Conservation (phyloP, 2,888 invertebrate genomes). For the Pterostichus madidus region DNA sequence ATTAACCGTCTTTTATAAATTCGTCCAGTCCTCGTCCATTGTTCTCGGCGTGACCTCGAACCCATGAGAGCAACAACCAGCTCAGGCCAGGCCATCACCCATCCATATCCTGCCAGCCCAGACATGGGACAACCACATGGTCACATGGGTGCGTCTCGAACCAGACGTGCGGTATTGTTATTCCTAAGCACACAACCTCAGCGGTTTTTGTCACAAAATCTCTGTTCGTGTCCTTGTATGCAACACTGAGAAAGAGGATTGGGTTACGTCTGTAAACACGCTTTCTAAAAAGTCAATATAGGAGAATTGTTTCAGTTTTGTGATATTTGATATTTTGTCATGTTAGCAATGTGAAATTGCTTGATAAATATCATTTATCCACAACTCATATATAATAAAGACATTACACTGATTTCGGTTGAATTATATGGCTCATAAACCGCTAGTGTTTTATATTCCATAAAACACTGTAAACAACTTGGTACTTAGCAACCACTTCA, state of each 20-base stretch:
- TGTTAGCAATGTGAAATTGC: no score
- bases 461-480: no score
- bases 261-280: slow-evolving; percentile 7
- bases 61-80: slow-evolving; percentile 44
- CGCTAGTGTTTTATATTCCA: no score
- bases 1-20: neutral
- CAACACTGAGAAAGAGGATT: neutral
- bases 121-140: slow-evolving; percentile 3
- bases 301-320: neutral
- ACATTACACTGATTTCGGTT: no score
- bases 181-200: slow-evolving; percentile 32
- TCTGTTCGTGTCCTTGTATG: neutral
- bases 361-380: no score
- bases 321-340: neutral
- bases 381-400: no score
- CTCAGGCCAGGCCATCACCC: slow-evolving; percentile 17
- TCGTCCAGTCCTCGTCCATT: slow-evolving; percentile 19
- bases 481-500: no score
- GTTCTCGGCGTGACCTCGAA: slow-evolving; percentile 38
- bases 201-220: slow-evolving; percentile 15
- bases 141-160: slow-evolving; percentile 26
- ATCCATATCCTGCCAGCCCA: slow-evolving; percentile 32
- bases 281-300: slow-evolving; percentile 8
- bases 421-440: no score
- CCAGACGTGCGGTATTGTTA: slow-evolving; percentile 8